These are phyloP conservation scores for Bergia puertoricense DNA, from an alignment of 92 coral and sea anemone genomes.

Conservation along the genomic window DNA sequence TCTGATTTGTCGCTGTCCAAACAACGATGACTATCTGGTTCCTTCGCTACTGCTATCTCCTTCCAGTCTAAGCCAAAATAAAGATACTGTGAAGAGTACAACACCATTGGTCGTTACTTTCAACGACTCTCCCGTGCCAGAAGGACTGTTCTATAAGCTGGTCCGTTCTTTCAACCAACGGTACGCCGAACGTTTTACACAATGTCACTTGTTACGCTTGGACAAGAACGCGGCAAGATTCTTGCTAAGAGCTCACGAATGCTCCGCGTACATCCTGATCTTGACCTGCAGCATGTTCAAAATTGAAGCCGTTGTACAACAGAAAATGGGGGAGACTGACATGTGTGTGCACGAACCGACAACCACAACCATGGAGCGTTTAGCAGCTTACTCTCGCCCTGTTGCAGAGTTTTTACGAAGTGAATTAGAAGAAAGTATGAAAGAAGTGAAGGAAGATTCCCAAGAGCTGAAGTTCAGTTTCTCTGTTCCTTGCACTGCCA, in stretches of 20 bases:
- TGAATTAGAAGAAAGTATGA: background rate
- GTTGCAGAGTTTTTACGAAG: background rate
- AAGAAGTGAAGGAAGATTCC: background rate
- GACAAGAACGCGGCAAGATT: background rate
- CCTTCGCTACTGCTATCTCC: background rate
- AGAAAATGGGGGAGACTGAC: background rate
- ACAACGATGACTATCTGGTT: background rate
- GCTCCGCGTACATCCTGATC: background rate
- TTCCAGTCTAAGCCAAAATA: background rate
- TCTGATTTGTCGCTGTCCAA: background rate
- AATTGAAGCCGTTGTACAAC: background rate
- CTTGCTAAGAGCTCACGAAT: background rate
- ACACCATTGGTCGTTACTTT: background rate
- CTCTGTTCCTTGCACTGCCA: background rate
- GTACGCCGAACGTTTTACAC: background rate
- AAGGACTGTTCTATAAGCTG: background rate
- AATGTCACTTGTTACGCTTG: background rate
- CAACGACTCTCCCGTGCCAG: background rate
- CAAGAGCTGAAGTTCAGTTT: background rate
- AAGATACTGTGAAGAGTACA: background rate
- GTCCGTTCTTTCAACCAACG: background rate
- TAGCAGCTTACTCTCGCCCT: background rate
- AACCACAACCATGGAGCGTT: background rate
- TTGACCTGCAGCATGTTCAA: background rate
- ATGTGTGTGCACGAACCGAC: no score